Percentiles rank a stretch among this genome's conserved stretches.
phyloP scores from a whole-genome alignment of 2,113 vertebrate genomes.

The Lutjanus erythropterus region DNA sequence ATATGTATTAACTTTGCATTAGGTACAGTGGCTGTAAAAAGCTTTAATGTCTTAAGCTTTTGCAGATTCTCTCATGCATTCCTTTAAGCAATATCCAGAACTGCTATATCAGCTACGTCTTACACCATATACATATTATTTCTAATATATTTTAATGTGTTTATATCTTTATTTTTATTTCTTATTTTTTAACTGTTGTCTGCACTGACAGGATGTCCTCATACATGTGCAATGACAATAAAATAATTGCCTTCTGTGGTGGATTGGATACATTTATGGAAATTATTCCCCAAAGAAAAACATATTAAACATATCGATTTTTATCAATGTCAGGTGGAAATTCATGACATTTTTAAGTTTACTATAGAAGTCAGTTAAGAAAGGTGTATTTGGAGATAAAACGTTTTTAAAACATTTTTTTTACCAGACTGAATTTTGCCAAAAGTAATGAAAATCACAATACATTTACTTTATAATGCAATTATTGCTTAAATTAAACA shows the following conservation, averaged over 20 bases:
- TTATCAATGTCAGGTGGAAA: neutral
- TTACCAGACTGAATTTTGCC: too few relatives aligned
- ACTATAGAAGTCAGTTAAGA: neutral
- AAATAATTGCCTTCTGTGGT: too few relatives aligned
- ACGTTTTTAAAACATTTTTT: too few relatives aligned
- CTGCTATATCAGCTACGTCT: too few relatives aligned
- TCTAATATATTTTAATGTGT: too few relatives aligned
- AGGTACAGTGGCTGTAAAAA: neutral
- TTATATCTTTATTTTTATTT: too few relatives aligned
- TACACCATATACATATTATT: too few relatives aligned
- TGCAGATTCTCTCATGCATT: neutral
- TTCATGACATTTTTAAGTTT: neutral
- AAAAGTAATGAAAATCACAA: neutral
- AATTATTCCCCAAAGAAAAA: neutral
- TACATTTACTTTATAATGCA: neutral
- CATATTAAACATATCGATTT: neutral
- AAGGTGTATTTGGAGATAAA: neutral
- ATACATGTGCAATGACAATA: too few relatives aligned
- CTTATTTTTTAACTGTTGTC: too few relatives aligned
- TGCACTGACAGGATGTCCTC: too few relatives aligned
- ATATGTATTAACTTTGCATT: constrained; percentile 6
- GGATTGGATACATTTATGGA: neutral
- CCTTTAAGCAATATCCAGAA: too few relatives aligned
- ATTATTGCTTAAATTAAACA: neutral
- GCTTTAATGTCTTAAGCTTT: neutral